Conservation (phyloP, 2,113 vertebrate genomes). For the Diadophis punctatus region DNA sequence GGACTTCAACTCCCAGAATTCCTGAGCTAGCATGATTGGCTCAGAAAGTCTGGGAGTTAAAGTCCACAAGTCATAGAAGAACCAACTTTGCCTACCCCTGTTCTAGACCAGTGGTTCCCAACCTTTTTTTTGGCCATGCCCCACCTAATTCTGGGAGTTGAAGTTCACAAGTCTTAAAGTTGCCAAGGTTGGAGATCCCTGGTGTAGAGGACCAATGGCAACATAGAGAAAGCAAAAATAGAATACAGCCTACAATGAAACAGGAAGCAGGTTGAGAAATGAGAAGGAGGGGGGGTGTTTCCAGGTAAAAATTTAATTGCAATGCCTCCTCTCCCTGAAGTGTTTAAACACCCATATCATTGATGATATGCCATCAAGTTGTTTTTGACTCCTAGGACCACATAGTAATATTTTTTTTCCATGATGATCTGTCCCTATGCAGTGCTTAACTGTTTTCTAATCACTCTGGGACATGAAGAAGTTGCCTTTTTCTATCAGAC, state of each 20-base stretch:
- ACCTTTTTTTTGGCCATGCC: no score
- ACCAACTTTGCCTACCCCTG: no score
- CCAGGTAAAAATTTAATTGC: background rate
- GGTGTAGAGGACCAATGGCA: background rate
- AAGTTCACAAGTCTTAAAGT: no score
- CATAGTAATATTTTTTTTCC: background rate
- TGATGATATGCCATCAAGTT: no score
- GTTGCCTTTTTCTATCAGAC: background rate
- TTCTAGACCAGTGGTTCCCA: background rate
- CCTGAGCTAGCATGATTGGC: no score
- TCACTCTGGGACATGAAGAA: background rate
- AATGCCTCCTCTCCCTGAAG: background rate
- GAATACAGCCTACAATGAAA: background rate
- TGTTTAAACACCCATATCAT: slow-evolving; percentile 25
- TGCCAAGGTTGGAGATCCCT: no score
- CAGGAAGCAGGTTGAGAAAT: background rate
- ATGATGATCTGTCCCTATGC: background rate
- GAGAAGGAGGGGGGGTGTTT: background rate
- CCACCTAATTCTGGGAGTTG: no score
- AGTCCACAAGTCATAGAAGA: no score
- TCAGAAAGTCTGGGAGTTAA: no score
- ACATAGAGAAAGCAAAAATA: background rate
- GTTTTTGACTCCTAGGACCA: background rate
- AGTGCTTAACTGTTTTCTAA: background rate
- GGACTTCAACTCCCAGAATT: no score